Evolutionary conservation across 2,888 invertebrate genomes (phyloP).

Genomic region (Seira musarum): DNA sequence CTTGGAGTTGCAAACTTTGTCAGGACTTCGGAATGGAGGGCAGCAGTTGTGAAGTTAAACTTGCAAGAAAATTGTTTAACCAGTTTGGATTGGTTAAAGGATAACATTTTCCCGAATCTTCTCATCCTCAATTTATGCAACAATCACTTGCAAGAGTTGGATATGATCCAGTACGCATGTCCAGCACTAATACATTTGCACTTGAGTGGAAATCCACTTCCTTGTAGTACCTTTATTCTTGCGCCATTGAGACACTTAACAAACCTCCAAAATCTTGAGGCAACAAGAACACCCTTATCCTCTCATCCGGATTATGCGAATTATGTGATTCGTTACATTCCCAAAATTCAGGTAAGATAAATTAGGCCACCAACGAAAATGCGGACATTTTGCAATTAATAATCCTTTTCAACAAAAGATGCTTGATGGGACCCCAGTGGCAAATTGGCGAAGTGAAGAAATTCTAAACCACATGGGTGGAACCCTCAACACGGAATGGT

Average conservation of each 20-base stretch:
- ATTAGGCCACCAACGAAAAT: background rate
- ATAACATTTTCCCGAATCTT: conserved; percentile 62
- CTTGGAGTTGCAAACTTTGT: conserved; percentile 51
- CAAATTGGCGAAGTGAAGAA: conserved; percentile 60
- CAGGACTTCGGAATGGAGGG: conserved; percentile 61
- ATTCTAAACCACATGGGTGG: conserved; percentile 59
- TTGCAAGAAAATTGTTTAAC: conserved; percentile 67
- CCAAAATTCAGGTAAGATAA: conserved; percentile 59
- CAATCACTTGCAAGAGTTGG: conserved; percentile 63
- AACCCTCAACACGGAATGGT: conserved; percentile 59
- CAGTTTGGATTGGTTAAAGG: conserved; percentile 65
- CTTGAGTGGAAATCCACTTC: conserved; percentile 65
- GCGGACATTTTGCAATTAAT: background rate
- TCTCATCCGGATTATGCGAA: conserved; percentile 64
- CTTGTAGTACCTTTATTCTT: conserved; percentile 58
- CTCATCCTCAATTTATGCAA: conserved; percentile 65
- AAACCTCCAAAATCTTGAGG: conserved; percentile 62
- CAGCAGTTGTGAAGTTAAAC: conserved; percentile 59
- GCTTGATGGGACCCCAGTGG: conserved; percentile 59
- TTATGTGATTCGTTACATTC: conserved; percentile 57
- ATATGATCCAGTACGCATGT: conserved; percentile 58
- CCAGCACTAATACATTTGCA: conserved; percentile 64
- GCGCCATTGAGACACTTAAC: conserved; percentile 44
- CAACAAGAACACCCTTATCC: conserved; percentile 59
- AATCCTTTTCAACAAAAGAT: conserved; percentile 34